Evolutionary conservation across 2,113 vertebrate genomes (phyloP).

Genomic region (Macquaria ambigua): DNA sequence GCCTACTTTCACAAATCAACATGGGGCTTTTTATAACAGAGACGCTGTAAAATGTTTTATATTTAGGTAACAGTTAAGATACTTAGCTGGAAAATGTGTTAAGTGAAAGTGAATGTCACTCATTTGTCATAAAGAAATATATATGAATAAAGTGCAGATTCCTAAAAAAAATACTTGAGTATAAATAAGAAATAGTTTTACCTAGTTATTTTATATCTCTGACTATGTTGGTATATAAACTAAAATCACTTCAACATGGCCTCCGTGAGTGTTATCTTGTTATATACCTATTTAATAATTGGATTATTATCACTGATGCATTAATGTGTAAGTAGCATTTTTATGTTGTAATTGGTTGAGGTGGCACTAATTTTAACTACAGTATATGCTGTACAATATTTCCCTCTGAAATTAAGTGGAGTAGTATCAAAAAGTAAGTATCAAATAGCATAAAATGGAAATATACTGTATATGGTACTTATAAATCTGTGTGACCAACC

Average conservation of each 20-base stretch:
- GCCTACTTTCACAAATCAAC: conserved; percentile 4
- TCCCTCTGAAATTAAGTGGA: too few relatives aligned
- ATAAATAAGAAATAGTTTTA: not conserved
- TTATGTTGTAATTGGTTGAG: too few relatives aligned
- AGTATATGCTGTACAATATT: too few relatives aligned
- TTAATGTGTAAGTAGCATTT: too few relatives aligned
- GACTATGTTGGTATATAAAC: not conserved
- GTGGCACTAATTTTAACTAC: too few relatives aligned
- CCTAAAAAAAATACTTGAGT: not conserved
- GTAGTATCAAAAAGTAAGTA: too few relatives aligned
- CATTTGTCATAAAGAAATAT: not conserved
- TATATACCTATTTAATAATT: too few relatives aligned
- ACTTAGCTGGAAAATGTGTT: not conserved
- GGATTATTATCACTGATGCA: too few relatives aligned
- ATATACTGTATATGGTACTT: too few relatives aligned
- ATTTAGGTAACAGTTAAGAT: not conserved
- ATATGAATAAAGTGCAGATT: not conserved
- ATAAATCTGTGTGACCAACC: too few relatives aligned
- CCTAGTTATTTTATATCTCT: not conserved
- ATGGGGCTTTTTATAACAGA: not conserved
- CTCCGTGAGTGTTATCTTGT: too few relatives aligned
- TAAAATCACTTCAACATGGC: not conserved
- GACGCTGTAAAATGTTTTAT: not conserved
- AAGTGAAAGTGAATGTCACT: not conserved
- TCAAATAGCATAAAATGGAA: too few relatives aligned